Conservation (phyloP, 2,888 invertebrate genomes). For the Thecophora atra region DNA sequence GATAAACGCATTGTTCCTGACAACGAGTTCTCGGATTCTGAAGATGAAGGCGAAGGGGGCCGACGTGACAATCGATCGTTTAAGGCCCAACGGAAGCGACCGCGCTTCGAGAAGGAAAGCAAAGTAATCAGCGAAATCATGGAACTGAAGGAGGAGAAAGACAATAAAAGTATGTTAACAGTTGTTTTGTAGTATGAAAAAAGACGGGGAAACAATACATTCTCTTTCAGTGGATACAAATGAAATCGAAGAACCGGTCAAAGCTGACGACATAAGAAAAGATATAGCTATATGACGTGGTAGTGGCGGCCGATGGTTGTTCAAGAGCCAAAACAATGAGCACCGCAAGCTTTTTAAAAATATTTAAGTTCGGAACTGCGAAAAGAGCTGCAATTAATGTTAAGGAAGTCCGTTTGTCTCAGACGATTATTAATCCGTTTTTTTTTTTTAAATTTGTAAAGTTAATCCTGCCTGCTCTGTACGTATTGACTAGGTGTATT, state of each 20-base stretch:
- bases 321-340: slow-evolving; percentile 62
- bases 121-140: slow-evolving; percentile 51
- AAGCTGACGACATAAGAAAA: slow-evolving; percentile 56
- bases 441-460: slow-evolving; percentile 14
- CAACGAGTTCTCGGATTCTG: slow-evolving; percentile 92
- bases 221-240: slow-evolving; percentile 69
- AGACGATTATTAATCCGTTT: background rate
- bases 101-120: slow-evolving; percentile 75
- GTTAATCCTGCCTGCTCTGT: background rate
- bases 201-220: background rate
- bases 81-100: slow-evolving; percentile 74
- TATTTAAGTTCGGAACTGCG: slow-evolving; percentile 11
- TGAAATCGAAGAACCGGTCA: slow-evolving; percentile 67
- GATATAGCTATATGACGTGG: slow-evolving; percentile 64
- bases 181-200: slow-evolving; percentile 33
- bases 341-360: slow-evolving; percentile 51
- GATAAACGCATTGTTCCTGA: slow-evolving; percentile 96
- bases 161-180: slow-evolving; percentile 72
- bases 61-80: slow-evolving; percentile 74
- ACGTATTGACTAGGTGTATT: slow-evolving; percentile 40
- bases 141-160: slow-evolving; percentile 71
- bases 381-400: background rate
- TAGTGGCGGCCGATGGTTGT: slow-evolving; percentile 63
- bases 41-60: slow-evolving; percentile 82
- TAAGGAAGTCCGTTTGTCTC: background rate